Conservation (phyloP, 2,888 invertebrate species). For the Cinara cedri region DNA sequence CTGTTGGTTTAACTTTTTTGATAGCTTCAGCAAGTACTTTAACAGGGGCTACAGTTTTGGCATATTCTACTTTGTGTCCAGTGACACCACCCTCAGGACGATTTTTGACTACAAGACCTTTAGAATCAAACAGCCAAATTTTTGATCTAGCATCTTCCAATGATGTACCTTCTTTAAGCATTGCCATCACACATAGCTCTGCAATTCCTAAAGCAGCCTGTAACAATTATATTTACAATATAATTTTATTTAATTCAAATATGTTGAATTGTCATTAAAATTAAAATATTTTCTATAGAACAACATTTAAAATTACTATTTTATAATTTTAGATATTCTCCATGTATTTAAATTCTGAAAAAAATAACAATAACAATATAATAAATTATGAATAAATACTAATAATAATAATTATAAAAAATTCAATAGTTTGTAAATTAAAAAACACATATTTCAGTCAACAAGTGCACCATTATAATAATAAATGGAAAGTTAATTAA, state of each 20-base stretch:
- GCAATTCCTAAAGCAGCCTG: slow-evolving; percentile 94
- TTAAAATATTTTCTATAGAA: not conserved
- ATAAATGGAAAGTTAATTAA: no score
- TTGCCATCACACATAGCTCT: slow-evolving; percentile 87
- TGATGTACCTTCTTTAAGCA: slow-evolving; percentile 82
- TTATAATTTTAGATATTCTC: no score
- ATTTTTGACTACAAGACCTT: slow-evolving; percentile 88
- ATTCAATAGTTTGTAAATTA: no score
- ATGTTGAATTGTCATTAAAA: not conserved
- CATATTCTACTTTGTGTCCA: slow-evolving; percentile 82
- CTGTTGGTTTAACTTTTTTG: slow-evolving; percentile 79
- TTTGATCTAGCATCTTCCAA: slow-evolving; percentile 77
- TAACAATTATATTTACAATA: not conserved
- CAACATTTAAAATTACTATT: no score
- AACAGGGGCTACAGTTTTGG: slow-evolving; percentile 78
- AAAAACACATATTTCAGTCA: no score
- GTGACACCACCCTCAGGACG: slow-evolving; percentile 81
- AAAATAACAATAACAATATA: no score
- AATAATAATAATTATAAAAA: no score
- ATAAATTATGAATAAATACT: no score
- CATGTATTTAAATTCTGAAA: no score
- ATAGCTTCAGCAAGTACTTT: slow-evolving; percentile 83
- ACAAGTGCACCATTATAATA: no score
- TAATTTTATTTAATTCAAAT: not conserved
- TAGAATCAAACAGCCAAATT: slow-evolving; percentile 96